These are phyloP conservation scores for Drosophila lacertosa DNA, from an alignment of 1,140 invertebrate genomes.

Conservation along the genomic window DNA sequence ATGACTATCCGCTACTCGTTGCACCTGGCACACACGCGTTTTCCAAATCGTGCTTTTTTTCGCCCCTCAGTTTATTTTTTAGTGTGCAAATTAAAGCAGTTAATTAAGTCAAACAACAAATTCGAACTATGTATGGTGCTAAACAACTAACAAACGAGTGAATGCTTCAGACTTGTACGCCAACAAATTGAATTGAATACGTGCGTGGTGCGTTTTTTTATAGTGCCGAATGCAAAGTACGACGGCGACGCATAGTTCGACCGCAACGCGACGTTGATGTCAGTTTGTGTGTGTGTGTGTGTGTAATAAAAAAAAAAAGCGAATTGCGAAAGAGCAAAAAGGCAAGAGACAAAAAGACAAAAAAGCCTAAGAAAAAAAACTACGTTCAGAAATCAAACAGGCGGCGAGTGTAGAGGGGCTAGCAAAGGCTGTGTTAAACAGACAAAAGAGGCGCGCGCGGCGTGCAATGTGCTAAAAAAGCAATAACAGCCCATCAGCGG, in stretches of 20 bases:
- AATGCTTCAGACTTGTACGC: neutral
- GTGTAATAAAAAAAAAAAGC: conserved; percentile 48
- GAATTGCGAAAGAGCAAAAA: conserved; percentile 65
- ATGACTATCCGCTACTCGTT: conserved; percentile 46
- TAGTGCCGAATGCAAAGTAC: conserved; percentile 49
- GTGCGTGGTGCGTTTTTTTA: conserved; percentile 40
- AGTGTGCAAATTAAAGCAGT: conserved; percentile 48
- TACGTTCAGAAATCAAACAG: conserved; percentile 46
- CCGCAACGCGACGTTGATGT: conserved; percentile 44
- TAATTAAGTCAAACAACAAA: conserved; percentile 25
- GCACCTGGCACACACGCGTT: conserved; percentile 69
- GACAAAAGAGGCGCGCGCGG: conserved; percentile 46
- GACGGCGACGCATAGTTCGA: conserved; percentile 51
- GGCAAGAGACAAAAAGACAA: conserved; percentile 52
- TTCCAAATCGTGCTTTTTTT: conserved; percentile 75
- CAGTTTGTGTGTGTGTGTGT: conserved; percentile 34
- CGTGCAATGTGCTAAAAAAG: conserved; percentile 49
- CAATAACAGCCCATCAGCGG: conserved; percentile 37
- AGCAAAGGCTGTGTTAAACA: conserved; percentile 26
- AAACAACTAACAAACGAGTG: neutral
- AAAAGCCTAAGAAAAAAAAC: conserved; percentile 44
- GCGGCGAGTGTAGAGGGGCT: conserved; percentile 1
- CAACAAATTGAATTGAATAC: conserved; percentile 20
- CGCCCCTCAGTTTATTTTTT: conserved; percentile 52
- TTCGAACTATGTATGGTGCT: conserved; percentile 20